Evolutionary conservation across 2,113 vertebrate species (phyloP), one percentile per base, ranked within the genome.

Genomic region (Actenoides lindsayi): DNA sequence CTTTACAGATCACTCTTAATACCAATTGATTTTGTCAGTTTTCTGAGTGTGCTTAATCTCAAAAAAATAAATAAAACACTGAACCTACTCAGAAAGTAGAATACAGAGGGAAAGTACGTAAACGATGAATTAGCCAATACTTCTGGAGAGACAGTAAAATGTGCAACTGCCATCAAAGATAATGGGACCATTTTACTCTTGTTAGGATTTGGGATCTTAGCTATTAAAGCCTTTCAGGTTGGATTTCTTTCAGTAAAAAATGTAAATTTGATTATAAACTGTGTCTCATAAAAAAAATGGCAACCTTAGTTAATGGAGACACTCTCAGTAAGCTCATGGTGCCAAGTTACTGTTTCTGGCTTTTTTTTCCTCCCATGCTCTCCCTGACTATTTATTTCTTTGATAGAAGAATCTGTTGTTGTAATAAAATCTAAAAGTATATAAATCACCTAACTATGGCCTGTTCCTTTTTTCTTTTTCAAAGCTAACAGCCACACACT

Each of bases 11-110:
- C 80, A 68, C 44, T 74, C 80, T 83, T 68, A 94, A 88, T 27
- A 48, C 35, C 87, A 95, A 94, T 81, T 79, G 74, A 92, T 94
- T 96, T 94, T 93, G 65, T 89, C 27, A 67, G 48, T 95, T 96
- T 92, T 94, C 73, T 57, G 35, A 92, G 37, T 78, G 56, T 60
- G 48, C 44, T 94, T 53, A 53, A 37, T 88, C 51, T 86, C 64
- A 41, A 41, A 41, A 41, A 41, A 41, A 41, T 41, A 89, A 92
- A 87, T 86, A 91, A 87, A 96, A 90, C 42, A 90, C 5, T 64
- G 25, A 70, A 60, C 50, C 50, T 70, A 76, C 62, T 87, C 4
- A 2, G 81, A 89, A 93, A 85, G 48, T 4, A 87, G 71, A 91
- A 82, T 78, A 81, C 67, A 89, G 41, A 87, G 20, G 35, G 12